These are phyloP conservation scores for Syrmaticus mikado DNA, from an alignment of 2,113 vertebrate genomes.

Conservation along the genomic window DNA sequence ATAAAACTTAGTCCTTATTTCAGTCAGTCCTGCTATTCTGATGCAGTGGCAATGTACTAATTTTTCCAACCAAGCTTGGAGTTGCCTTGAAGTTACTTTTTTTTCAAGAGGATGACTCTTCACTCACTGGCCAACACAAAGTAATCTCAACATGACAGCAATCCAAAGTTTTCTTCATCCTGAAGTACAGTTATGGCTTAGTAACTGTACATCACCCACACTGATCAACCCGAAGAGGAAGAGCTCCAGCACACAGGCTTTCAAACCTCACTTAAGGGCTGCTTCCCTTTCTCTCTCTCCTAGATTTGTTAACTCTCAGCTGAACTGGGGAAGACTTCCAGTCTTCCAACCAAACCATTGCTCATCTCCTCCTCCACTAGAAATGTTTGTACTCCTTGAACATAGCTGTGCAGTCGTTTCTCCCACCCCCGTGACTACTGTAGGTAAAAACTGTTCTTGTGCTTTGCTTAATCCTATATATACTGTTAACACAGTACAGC, in stretches of 20 bases:
- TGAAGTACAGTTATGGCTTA: background rate
- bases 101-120: background rate
- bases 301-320: background rate
- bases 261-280: background rate
- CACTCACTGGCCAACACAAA: background rate
- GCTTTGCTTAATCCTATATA: background rate
- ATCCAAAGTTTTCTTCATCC: background rate
- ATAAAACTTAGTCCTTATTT: background rate
- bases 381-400: background rate
- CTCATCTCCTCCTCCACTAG: background rate
- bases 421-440: background rate
- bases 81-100: background rate
- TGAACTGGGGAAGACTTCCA: background rate
- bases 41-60: background rate
- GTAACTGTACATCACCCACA: background rate
- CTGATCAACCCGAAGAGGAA: background rate
- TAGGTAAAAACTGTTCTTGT: background rate
- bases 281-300: background rate
- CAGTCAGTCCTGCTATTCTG: rapidly evolving
- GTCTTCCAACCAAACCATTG: background rate
- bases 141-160: background rate
- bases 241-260: background rate
- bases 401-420: background rate
- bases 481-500: background rate
- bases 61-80: background rate